A percentile compares a stretch with the other conserved stretches of the same genome.
Conservation (phyloP, 1,140 invertebrate species). For the Drosophila suzukii region DNA sequence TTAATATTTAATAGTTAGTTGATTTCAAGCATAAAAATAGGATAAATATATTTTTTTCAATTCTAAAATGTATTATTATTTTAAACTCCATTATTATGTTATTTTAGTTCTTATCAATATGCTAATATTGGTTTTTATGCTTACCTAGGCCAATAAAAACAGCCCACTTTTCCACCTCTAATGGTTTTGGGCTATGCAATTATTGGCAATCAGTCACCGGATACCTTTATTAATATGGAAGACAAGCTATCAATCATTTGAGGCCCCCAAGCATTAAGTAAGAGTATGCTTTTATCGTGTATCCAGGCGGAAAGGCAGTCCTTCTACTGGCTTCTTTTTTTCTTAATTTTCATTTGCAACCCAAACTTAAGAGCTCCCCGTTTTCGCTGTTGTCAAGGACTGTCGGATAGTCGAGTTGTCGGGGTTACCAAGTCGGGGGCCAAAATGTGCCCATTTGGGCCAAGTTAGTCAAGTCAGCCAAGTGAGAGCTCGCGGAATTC, state of each 20-base stretch:
- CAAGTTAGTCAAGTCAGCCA: constrained; percentile 18
- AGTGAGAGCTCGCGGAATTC: constrained; percentile 4
- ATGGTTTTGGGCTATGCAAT: background rate
- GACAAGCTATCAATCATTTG: constrained; percentile 4
- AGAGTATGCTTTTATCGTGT: background rate
- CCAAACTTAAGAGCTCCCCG: constrained; percentile 12
- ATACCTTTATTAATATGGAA: background rate
- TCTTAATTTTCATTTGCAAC: constrained; percentile 17
- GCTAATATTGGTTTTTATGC: background rate
- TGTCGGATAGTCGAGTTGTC: constrained; percentile 21
- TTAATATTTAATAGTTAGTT: no score
- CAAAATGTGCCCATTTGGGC: constrained; percentile 9
- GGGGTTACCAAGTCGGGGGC: constrained; percentile 20
- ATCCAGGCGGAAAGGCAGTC: no score
- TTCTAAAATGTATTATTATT: no score
- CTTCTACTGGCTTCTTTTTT: constrained; percentile 2
- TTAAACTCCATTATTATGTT: background rate
- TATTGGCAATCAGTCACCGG: background rate
- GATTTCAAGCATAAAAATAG: no score
- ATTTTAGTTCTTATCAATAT: background rate
- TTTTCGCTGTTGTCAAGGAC: constrained; percentile 6
- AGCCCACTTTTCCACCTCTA: background rate
- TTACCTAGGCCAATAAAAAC: background rate
- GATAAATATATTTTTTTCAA: no score
- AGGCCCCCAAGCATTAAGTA: background rate